Base-by-base conservation (phyloP, 92 coral and sea anemone species). In the Actinostola sp. region DNA sequence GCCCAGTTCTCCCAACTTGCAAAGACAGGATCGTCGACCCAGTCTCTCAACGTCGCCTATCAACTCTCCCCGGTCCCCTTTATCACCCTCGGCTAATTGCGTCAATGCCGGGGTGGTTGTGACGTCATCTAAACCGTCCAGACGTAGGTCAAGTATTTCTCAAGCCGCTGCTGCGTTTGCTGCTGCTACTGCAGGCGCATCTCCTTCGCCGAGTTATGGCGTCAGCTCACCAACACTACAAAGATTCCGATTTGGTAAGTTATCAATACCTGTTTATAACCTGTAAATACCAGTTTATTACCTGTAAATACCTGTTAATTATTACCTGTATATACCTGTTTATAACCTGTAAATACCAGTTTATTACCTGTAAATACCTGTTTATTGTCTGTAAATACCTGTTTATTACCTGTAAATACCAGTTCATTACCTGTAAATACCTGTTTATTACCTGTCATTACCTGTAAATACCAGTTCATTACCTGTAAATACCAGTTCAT, bases 131-230 rank as follows among this genome's bases (percentile, higher is more conserved):
- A 80, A 84, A 53, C 90, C 95, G 8, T 92, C 99, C 8, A 84
- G 89, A 69, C 82, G 99, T 62, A 85, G 97, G 66, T 88, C 99
- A 15, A 95, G 97, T 69, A 95, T 92, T 61, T 88, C 97, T 16
- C 87, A 91, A 71, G 99, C 99, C 28, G 99, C 99, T 61, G 93
- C 99, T 35, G 99, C 99, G 3, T 95, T 95, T 72, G 99, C 99
- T 33, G 99, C 99, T 31, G 99, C 99, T 30, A 95, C 99, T 29
- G 99, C 99, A 25, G 99, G 99, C 78, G 99, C 99, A 30, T 87
- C 92, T 39, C 90, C 97, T 31, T 91, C 99, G 27, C 88, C 90
- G 60, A 81, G 69, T 52, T 57, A 81, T 75, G 70, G 67, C 35
- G 79, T 52, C 27, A 76, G 62, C 42, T 90, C 97, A 13, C 85